phyloP scores from a whole-genome alignment of 1,140 invertebrate species.

The Lethocerus indicus region DNA sequence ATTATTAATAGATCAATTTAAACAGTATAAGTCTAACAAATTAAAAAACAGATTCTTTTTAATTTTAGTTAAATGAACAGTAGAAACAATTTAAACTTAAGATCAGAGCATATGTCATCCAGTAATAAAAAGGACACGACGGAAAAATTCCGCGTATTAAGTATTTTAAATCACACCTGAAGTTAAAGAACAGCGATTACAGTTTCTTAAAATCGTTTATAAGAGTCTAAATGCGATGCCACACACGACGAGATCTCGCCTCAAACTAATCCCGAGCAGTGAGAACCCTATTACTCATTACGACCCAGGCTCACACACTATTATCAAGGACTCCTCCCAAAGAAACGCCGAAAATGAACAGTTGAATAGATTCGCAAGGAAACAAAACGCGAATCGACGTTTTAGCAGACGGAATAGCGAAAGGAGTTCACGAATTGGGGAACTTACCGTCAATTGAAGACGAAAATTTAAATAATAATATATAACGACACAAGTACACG shows the following conservation, averaged over 20 bases:
- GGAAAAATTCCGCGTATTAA: not conserved
- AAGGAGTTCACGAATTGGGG: too few relatives aligned
- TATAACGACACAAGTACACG: not conserved
- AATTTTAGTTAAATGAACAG: too few relatives aligned
- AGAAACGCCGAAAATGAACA: slow-evolving; percentile 2
- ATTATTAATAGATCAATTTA: not conserved
- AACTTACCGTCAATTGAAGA: slow-evolving; percentile 5
- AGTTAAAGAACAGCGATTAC: not conserved
- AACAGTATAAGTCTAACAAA: not conserved
- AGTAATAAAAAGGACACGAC: not conserved
- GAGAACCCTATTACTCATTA: not conserved
- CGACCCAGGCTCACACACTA: slow-evolving; percentile 2
- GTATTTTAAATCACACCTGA: not conserved
- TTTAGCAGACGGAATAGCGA: not conserved
- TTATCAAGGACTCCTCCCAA: slow-evolving; percentile 10
- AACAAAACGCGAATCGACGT: not conserved
- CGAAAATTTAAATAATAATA: slow-evolving; percentile 1
- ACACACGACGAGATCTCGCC: not conserved
- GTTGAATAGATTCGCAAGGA: not conserved
- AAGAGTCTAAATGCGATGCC: not conserved
- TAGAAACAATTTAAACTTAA: not conserved
- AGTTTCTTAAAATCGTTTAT: not conserved
- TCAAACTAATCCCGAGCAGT: not conserved
- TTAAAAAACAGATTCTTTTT: too few relatives aligned
- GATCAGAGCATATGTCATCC: not conserved